A percentile compares a stretch with the other conserved stretches of the same genome.
phyloP scores from a whole-genome alignment of 2,888 invertebrate genomes.

The Exocentrus adspersus region DNA sequence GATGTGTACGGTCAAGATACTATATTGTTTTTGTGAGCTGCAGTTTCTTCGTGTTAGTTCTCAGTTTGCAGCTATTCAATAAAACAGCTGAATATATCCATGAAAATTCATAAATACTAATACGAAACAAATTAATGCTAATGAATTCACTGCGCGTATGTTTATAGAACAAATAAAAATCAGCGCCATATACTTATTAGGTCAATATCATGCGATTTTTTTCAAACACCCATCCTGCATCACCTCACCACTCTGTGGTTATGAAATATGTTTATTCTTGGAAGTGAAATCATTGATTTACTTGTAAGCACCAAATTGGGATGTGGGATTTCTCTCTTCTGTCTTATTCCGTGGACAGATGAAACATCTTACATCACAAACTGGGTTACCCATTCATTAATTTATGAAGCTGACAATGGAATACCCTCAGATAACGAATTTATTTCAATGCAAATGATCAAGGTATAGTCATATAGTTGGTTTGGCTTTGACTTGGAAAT shows the following conservation, averaged over 20 bases:
- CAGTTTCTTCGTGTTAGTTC: no score
- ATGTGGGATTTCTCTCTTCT: neutral
- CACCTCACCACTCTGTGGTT: slow-evolving; percentile 1
- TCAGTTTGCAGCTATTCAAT: no score
- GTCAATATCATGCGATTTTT: neutral
- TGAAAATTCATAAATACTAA: neutral
- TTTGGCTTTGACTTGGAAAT: no score
- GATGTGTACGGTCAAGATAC: no score
- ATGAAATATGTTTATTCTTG: slow-evolving; percentile 25
- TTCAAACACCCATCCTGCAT: neutral
- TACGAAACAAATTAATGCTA: neutral
- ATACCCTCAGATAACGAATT: no score
- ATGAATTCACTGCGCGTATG: neutral
- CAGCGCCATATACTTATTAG: neutral
- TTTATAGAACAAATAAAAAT: neutral
- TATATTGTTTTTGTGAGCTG: no score
- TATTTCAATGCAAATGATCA: no score
- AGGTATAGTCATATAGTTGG: no score
- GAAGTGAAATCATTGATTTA: slow-evolving; percentile 26
- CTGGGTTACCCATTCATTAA: no score
- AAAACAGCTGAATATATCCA: neutral
- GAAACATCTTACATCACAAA: no score
- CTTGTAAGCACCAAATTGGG: slow-evolving; percentile 17
- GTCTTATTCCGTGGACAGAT: neutral
- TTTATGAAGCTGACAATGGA: no score